phyloP scores from a whole-genome alignment of 2,113 vertebrate species.

The Varanus komodoensis region DNA sequence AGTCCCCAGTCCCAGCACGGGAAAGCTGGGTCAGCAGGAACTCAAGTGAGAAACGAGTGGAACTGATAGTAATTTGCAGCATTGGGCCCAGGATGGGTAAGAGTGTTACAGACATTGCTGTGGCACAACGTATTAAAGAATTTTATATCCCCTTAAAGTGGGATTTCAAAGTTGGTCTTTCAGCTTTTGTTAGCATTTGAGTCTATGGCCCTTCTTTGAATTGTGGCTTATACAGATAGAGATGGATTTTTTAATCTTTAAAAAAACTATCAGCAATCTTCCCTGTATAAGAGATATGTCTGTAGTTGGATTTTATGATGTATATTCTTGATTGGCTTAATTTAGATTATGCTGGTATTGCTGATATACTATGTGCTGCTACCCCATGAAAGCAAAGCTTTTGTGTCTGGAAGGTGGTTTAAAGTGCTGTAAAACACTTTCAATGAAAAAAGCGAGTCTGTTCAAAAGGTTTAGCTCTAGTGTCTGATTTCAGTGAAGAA shows the following conservation, averaged over 20 bases:
- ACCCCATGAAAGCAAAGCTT: slow-evolving; percentile 54
- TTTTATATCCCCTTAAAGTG: slow-evolving; percentile 31
- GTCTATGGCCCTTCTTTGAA: slow-evolving; percentile 49
- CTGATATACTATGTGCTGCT: slow-evolving; percentile 53
- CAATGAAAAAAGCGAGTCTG: slow-evolving; percentile 58
- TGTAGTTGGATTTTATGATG: slow-evolving; percentile 60
- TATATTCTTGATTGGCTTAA: slow-evolving; percentile 56
- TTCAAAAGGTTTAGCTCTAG: slow-evolving; percentile 62
- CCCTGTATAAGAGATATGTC: slow-evolving; percentile 33
- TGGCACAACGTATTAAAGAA: background rate
- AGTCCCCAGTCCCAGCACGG: slow-evolving; percentile 35
- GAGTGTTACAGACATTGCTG: background rate
- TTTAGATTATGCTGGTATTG: slow-evolving; percentile 49
- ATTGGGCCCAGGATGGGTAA: background rate
- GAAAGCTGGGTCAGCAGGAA: slow-evolving; percentile 23
- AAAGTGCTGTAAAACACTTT: slow-evolving; percentile 65
- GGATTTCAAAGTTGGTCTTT: slow-evolving; percentile 30
- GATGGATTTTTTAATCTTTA: slow-evolving; percentile 10
- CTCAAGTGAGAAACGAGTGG: background rate
- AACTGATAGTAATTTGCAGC: slow-evolving; percentile 11
- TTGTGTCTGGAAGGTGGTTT: slow-evolving; percentile 58
- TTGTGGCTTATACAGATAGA: slow-evolving; percentile 35
- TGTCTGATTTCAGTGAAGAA: slow-evolving; percentile 59
- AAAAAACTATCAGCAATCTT: slow-evolving; percentile 21
- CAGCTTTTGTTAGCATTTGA: slow-evolving; percentile 32